These are phyloP conservation scores for Caenorhabditis virilis DNA, from an alignment of 2,888 invertebrate genomes.

Conservation along the genomic window DNA sequence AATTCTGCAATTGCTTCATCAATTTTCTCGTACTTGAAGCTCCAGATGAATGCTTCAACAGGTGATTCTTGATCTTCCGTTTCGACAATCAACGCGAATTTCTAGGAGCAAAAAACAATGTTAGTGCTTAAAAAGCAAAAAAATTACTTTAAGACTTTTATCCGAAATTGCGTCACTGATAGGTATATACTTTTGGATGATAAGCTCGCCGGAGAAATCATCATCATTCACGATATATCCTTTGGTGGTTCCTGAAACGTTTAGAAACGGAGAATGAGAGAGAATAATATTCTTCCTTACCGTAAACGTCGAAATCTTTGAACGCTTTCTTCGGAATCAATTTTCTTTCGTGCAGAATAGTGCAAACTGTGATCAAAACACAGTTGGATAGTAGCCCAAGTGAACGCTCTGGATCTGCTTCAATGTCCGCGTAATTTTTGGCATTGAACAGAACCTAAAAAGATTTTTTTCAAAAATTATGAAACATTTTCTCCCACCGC, in stretches of 20 bases:
- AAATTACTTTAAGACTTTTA: conserved; percentile 5
- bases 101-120: conserved; percentile 3
- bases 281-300: background rate
- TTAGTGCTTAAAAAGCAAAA: too few species aligned
- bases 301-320: conserved; percentile 12
- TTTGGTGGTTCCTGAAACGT: conserved; percentile 9
- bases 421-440: background rate
- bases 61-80: background rate
- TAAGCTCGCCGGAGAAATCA: background rate
- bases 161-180: conserved; percentile 1
- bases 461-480: background rate
- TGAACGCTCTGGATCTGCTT: background rate
- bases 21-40: conserved; percentile 4
- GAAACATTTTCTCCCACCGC: background rate
- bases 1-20: conserved; percentile 3
- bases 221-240: conserved; percentile 16
- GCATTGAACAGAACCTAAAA: conserved; percentile 9
- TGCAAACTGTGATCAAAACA: conserved; percentile 10
- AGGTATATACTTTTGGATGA: conserved; percentile 2
- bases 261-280: background rate
- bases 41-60: conserved; percentile 24
- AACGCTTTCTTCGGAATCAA: conserved; percentile 17
- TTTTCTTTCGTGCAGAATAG: conserved; percentile 21
- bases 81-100: conserved; percentile 24
- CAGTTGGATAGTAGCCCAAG: conserved; percentile 17